Percentiles rank a stretch among this genome's conserved stretches.
Evolutionary conservation across 2,888 invertebrate species (phyloP).

Genomic region (Torymus texanus): DNA sequence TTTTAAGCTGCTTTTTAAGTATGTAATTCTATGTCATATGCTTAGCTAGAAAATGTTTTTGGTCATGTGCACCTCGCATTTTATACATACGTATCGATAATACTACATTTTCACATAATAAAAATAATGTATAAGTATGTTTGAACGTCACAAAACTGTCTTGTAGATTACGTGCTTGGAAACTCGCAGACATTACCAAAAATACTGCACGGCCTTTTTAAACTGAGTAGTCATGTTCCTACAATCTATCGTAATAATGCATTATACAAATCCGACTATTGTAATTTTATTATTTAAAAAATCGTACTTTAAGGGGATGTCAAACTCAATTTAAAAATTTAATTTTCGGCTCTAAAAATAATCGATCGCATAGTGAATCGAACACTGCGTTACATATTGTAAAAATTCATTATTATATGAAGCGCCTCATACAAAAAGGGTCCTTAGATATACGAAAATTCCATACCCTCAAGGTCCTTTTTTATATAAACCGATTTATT

Average conservation of each 20-base stretch:
- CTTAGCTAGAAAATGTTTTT: conserved; percentile 41
- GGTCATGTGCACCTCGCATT: conserved; percentile 36
- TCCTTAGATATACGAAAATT: too few relatives aligned
- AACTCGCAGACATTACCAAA: conserved; percentile 19
- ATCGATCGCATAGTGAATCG: too few relatives aligned
- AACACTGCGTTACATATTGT: too few relatives aligned
- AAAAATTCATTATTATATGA: too few relatives aligned
- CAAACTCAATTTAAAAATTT: too few relatives aligned
- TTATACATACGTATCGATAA: conserved; percentile 27
- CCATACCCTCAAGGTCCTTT: too few relatives aligned
- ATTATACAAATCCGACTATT: conserved; percentile 11
- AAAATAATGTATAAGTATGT: not conserved
- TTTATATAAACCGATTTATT: too few relatives aligned
- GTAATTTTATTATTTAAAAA: conserved; percentile 13
- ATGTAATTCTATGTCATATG: conserved; percentile 34
- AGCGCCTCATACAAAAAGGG: too few relatives aligned
- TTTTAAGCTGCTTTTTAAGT: conserved; percentile 36
- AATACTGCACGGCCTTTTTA: conserved; percentile 18
- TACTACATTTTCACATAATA: conserved; percentile 13
- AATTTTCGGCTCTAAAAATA: too few relatives aligned
- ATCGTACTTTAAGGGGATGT: not conserved
- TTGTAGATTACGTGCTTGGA: not conserved
- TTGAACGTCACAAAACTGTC: conserved; percentile 9
- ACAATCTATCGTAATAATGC: not conserved
- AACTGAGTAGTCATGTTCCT: conserved; percentile 9